A percentile compares a stretch with the other conserved stretches of the same genome.
phyloP scores from a whole-genome alignment of 35 echinoderm and acorn worm species.

The Diadema setosum region DNA sequence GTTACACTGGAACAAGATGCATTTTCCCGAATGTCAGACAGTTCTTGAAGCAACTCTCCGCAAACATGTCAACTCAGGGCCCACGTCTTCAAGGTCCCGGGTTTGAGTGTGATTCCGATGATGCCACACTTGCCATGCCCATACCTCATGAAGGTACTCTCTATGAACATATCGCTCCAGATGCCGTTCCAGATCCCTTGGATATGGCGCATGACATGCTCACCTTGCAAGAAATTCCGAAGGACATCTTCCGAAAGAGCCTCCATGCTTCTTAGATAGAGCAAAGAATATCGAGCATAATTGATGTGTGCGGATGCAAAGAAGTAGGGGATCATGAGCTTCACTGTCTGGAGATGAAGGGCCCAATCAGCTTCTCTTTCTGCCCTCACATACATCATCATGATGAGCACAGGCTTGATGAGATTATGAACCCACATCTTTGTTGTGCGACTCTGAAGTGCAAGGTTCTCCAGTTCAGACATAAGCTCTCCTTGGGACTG shows the following conservation, averaged over 20 bases:
- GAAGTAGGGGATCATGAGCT: constrained; percentile 40
- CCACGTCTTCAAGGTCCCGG: constrained; percentile 51
- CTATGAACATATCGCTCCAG: neutral
- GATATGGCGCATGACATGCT: constrained; percentile 1
- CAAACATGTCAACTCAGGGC: constrained; percentile 14
- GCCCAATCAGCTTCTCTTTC: constrained; percentile 57
- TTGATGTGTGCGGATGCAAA: constrained; percentile 44
- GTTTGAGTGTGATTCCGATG: constrained; percentile 68
- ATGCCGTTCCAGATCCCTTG: constrained; percentile 14
- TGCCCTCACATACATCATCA: constrained; percentile 4
- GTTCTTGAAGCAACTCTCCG: neutral
- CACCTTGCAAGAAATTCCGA: constrained; percentile 2
- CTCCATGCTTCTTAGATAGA: constrained; percentile 26
- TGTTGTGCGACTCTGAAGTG: neutral
- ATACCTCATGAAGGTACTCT: constrained; percentile 74
- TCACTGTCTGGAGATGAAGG: neutral
- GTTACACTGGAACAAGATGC: neutral
- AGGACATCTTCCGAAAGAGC: constrained; percentile 21
- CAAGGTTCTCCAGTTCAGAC: neutral
- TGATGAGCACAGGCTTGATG: constrained; percentile 31
- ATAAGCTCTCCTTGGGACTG: constrained; percentile 15
- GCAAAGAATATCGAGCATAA: constrained; percentile 19
- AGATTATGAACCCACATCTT: constrained; percentile 49
- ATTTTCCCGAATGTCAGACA: neutral
- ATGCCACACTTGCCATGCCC: constrained; percentile 21